phyloP scores from a whole-genome alignment of 2,797 vertebrate species.

The Sebastes melanostomus region DNA sequence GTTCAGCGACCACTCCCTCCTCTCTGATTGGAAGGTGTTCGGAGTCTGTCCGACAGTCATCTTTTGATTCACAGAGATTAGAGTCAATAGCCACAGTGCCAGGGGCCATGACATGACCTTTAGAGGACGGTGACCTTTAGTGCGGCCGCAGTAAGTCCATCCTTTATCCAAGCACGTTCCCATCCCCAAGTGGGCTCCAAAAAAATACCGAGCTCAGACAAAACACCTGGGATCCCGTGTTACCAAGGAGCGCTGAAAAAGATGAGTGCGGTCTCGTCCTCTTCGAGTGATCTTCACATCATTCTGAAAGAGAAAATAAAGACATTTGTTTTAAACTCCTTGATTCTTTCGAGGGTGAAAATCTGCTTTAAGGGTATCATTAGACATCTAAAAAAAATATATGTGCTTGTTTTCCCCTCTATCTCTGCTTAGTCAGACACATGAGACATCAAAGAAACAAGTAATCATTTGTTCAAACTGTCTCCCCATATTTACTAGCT shows the following conservation, averaged over 20 bases:
- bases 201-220: slow-evolving; percentile 35
- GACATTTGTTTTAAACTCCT: slow-evolving; percentile 32
- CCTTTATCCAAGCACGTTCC: slow-evolving; percentile 68
- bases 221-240: slow-evolving; percentile 44
- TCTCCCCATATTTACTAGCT: slow-evolving; percentile 60
- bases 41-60: slow-evolving; percentile 76
- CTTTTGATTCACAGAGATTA: slow-evolving; percentile 64
- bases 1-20: slow-evolving; percentile 94
- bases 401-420: slow-evolving; percentile 46
- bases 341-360: slow-evolving; percentile 25
- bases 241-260: slow-evolving; percentile 32
- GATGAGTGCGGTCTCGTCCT: slow-evolving; percentile 50
- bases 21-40: slow-evolving; percentile 91
- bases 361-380: slow-evolving; percentile 31
- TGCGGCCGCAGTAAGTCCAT: slow-evolving; percentile 70
- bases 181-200: slow-evolving; percentile 71
- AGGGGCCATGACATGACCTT: slow-evolving; percentile 70
- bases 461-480: slow-evolving; percentile 70
- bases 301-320: slow-evolving; percentile 86
- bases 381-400: slow-evolving; percentile 33
- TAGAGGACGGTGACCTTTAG: slow-evolving; percentile 54
- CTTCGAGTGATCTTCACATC: slow-evolving; percentile 86
- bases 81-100: slow-evolving; percentile 72
- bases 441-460: slow-evolving; percentile 70
- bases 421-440: slow-evolving; percentile 53